phyloP scores from a whole-genome alignment of 2,888 invertebrate genomes.

The Sepiola atlantica region DNA sequence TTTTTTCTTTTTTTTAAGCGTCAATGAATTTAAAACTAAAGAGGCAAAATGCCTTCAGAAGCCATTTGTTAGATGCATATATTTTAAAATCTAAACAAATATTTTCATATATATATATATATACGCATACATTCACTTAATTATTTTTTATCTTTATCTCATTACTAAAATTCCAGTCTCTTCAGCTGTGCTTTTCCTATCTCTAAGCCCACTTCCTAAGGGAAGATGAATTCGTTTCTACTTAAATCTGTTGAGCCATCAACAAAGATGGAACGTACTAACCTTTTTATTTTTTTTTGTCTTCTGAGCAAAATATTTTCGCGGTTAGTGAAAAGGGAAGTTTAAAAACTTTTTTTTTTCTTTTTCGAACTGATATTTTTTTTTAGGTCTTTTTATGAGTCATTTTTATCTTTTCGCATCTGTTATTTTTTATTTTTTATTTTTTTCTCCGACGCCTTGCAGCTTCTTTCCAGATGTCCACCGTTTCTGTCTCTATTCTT shows the following conservation, averaged over 20 bases:
- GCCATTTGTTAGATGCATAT: too few relatives aligned
- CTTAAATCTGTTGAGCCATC: neutral
- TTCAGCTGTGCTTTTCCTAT: neutral
- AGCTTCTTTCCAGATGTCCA: neutral
- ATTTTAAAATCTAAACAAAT: too few relatives aligned
- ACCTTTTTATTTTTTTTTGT: neutral
- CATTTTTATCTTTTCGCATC: neutral
- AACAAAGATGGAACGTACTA: neutral
- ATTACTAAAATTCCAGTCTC: neutral
- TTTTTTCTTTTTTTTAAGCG: too few relatives aligned
- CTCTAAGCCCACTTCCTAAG: neutral
- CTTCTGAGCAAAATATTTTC: neutral
- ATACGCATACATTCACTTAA: too few relatives aligned
- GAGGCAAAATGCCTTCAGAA: too few relatives aligned
- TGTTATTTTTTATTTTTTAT: neutral
- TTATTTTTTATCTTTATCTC: too few relatives aligned
- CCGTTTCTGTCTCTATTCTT: neutral
- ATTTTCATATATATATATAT: too few relatives aligned
- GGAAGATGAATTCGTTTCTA: neutral
- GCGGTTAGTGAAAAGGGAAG: neutral
- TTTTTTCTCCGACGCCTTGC: neutral
- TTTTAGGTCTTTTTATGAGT: neutral
- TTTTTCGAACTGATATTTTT: neutral
- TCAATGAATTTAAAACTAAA: too few relatives aligned
- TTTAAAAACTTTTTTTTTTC: neutral